Evolutionary conservation across 2,113 vertebrate genomes (phyloP), one percentile per base, ranked within the genome.

Genomic region (Oplegnathus fasciatus): DNA sequence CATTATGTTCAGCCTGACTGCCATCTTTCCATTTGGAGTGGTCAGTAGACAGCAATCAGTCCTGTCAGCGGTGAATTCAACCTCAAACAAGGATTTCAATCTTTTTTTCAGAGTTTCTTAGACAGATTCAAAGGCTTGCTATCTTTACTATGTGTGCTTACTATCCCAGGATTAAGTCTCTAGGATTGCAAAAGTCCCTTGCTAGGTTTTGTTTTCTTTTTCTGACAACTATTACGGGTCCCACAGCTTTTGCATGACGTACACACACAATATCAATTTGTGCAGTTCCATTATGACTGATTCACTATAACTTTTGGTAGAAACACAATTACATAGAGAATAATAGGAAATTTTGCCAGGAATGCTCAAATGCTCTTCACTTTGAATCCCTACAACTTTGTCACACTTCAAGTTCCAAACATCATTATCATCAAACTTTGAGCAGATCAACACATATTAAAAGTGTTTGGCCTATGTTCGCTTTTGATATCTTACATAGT

Each of bases 31-130:
- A 14, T n/a, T 62, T 42, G 9, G 30, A 78, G 17, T 48, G 73
- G 50, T 66, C 64, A 71, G 32, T 32, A 5, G 11, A 46, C 28
- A 65, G 30, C 54, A 34, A 75, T 74, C 40, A 64, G 28, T 69
- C 42, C 44, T 48, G 20, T 62, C 26, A 34, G 40, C 2, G 1
- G 9, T 66, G n/a, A 28, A 66, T 40, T 73, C 37, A 40, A n/a
- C 17, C 5, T 57, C 48, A 30, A 13, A 54, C 7, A 26, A 2
- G 54, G 32, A 11, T 22, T 74, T 70, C 9, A 20, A 10, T 37
- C 34, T 37, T 37, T 37, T 37, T 6, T 37, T 4, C 3, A 37
- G 3, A 46, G 9, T 5, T n/a, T n/a, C n/a, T n/a, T 1, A 7
- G 34, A 34, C 32, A 54, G 7, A 34, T 37, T n/a, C 3, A 44